Evolutionary conservation across 2,113 vertebrate genomes (phyloP).

Genomic region (Protomyctophum bolini): DNA sequence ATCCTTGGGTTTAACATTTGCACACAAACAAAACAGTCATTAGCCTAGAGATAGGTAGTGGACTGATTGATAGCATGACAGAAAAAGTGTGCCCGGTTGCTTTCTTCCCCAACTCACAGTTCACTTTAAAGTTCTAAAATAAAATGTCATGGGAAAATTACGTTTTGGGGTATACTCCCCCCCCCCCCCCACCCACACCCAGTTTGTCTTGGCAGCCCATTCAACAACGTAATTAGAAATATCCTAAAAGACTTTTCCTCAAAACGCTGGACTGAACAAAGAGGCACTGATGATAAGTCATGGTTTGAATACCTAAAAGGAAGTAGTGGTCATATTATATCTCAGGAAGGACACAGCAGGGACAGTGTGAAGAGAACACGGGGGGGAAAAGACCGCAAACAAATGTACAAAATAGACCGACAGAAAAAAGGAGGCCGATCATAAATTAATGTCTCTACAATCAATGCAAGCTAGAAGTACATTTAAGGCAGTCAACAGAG

Average conservation of each 20-base stretch:
- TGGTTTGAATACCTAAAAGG: background rate
- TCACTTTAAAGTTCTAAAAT: constrained; percentile 30
- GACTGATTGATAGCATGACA: constrained; percentile 56
- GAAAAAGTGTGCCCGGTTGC: constrained; percentile 39
- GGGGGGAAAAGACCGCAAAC: too few relatives aligned
- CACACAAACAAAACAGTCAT: constrained; percentile 72
- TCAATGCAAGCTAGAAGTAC: too few relatives aligned
- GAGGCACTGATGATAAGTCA: too few relatives aligned
- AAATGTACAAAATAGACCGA: too few relatives aligned
- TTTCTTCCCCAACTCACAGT: constrained; percentile 34
- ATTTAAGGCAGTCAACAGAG: too few relatives aligned
- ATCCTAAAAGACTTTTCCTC: background rate
- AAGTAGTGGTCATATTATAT: too few relatives aligned
- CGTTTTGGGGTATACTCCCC: constrained; percentile 10
- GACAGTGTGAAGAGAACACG: too few relatives aligned
- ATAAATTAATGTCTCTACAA: too few relatives aligned
- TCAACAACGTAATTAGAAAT: background rate
- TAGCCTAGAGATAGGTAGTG: constrained; percentile 58
- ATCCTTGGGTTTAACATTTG: constrained; percentile 65
- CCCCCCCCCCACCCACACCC: background rate
- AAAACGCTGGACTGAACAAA: too few relatives aligned
- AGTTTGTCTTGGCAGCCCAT: background rate
- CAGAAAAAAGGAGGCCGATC: too few relatives aligned
- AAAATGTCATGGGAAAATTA: constrained; percentile 28
- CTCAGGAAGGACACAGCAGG: too few relatives aligned